Conservation (phyloP, 92 coral and sea anemone genomes). For the Paragorgia papillata region DNA sequence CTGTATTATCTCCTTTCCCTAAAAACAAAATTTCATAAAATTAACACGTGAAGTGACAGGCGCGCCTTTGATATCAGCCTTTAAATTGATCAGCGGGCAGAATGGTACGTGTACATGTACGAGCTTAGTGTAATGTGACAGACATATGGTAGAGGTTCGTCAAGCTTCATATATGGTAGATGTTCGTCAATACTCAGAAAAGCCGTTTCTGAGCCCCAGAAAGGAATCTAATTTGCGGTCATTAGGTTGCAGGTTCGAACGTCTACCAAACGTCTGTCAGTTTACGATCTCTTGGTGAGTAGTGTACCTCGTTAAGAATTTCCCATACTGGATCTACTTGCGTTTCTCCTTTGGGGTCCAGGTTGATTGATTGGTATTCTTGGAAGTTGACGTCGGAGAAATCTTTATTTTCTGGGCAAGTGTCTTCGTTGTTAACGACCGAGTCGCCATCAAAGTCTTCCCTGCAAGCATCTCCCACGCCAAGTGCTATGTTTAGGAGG, state of each 20-base stretch:
- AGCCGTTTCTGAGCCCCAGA: too few relatives aligned
- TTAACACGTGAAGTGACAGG: background rate
- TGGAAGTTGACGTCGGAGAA: conserved; percentile 6
- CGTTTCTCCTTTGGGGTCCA: conserved; percentile 54
- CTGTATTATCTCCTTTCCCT: conserved; percentile 84
- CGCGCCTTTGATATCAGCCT: background rate
- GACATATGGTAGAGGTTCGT: too few relatives aligned
- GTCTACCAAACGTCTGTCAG: too few relatives aligned
- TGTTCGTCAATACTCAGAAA: too few relatives aligned
- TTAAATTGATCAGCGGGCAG: too few relatives aligned
- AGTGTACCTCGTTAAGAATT: conserved; percentile 69
- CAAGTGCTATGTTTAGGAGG: too few relatives aligned
- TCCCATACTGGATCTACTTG: conserved; percentile 75
- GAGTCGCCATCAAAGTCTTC: conserved; percentile 28
- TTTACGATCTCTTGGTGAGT: background rate
- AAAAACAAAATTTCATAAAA: background rate
- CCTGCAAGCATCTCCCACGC: conserved; percentile 33
- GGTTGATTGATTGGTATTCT: conserved; percentile 51
- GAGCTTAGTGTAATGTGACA: too few relatives aligned
- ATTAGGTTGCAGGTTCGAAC: too few relatives aligned
- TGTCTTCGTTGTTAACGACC: background rate
- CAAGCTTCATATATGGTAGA: too few relatives aligned
- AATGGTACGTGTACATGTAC: too few relatives aligned
- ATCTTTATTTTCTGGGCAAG: conserved; percentile 23
- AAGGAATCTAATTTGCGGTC: too few relatives aligned